A percentile compares a stretch with the other conserved stretches of the same genome.
phyloP scores from a whole-genome alignment of 2,888 invertebrate genomes.

The Prosapia bicincta region DNA sequence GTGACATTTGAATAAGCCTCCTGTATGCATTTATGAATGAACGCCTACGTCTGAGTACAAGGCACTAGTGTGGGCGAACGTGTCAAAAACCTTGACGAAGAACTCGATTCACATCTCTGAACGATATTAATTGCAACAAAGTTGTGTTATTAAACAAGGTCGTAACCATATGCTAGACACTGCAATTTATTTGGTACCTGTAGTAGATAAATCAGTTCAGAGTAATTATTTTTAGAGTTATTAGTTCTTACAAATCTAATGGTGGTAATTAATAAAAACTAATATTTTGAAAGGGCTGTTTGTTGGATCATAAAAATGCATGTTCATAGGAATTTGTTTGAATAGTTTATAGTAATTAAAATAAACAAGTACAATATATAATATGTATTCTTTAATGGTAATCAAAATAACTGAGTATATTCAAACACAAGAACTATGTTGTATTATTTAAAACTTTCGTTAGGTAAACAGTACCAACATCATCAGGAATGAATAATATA shows the following conservation, averaged over 20 bases:
- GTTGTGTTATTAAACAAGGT: not conserved
- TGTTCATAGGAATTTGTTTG: too few species aligned
- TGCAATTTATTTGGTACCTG: not conserved
- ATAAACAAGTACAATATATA: too few species aligned
- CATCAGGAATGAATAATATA: too few species aligned
- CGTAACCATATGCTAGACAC: not conserved
- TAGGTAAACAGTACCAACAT: too few species aligned
- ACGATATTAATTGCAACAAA: not conserved
- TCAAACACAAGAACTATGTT: too few species aligned
- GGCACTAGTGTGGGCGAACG: not conserved
- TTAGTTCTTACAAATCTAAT: not conserved
- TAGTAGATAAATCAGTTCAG: not conserved
- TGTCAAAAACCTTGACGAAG: slow-evolving; percentile 1
- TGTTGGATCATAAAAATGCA: too few species aligned
- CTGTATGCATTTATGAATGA: not conserved
- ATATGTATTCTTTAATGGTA: too few species aligned
- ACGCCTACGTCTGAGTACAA: not conserved
- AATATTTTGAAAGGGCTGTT: too few species aligned
- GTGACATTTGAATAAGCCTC: not conserved
- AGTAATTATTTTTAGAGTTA: not conserved
- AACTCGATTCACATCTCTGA: not conserved
- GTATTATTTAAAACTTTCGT: too few species aligned
- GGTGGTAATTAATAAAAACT: too few species aligned
- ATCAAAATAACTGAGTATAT: too few species aligned
- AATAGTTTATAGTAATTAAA: too few species aligned